Conservation (phyloP, 2,113 vertebrate genomes). For the Bos taurus region DNA sequence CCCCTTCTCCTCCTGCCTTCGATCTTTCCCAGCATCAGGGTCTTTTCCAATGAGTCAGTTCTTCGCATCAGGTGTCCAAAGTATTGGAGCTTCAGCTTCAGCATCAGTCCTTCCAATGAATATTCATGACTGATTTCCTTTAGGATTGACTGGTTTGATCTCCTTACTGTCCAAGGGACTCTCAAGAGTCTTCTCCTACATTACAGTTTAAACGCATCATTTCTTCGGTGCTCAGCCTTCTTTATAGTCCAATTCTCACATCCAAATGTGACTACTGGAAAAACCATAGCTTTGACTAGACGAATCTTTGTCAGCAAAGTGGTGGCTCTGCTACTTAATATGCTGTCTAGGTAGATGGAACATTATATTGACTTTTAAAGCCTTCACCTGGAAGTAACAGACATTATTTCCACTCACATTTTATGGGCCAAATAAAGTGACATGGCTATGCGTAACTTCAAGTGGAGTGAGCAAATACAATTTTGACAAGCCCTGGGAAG, state of each 20-base stretch:
- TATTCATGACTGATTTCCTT: not conserved
- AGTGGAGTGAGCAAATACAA: not conserved
- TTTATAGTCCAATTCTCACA: not conserved
- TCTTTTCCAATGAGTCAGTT: not conserved
- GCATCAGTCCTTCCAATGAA: not conserved
- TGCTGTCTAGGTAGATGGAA: not conserved
- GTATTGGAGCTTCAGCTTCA: not conserved
- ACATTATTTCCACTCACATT: not conserved
- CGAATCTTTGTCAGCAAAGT: not conserved
- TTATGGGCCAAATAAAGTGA: not conserved
- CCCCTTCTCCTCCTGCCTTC: not conserved
- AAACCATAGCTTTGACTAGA: not conserved
- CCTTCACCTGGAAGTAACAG: not conserved
- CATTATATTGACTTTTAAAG: not conserved
- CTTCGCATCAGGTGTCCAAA: not conserved
- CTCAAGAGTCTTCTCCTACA: not conserved
- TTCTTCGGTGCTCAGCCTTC: not conserved
- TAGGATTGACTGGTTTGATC: not conserved
- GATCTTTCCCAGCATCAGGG: not conserved
- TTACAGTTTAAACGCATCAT: not conserved
- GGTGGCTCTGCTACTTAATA: not conserved
- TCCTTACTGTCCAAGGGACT: not conserved
- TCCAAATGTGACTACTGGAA: not conserved
- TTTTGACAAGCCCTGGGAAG: not conserved
- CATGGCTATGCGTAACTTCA: not conserved